A percentile compares a stretch with the other conserved stretches of the same genome.
These are phyloP conservation scores for Kryptolebias ocellatus DNA, from an alignment of 2,797 vertebrate species.

Conservation along the genomic window DNA sequence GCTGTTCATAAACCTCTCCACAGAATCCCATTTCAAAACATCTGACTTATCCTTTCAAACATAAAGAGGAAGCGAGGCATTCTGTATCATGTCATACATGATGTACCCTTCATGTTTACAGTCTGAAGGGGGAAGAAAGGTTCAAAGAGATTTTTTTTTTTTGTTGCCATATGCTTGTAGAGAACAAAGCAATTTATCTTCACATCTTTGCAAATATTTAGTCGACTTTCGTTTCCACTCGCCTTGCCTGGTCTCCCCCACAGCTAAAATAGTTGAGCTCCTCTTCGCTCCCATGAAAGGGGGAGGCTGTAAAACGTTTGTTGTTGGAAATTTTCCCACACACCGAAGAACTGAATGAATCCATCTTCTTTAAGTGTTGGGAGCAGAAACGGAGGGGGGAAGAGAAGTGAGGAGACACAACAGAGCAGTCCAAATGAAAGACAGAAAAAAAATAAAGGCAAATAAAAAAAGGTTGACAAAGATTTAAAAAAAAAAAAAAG, in stretches of 20 bases:
- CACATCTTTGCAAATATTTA: conserved; percentile 52
- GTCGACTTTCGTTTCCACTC: conserved; percentile 45
- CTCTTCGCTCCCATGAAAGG: conserved; percentile 57
- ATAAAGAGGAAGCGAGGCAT: background rate
- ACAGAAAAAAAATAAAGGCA: conserved; percentile 2
- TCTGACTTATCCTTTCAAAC: too few relatives aligned
- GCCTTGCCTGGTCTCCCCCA: conserved; percentile 55
- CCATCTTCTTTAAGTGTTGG: conserved; percentile 58
- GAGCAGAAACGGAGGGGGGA: conserved; percentile 11
- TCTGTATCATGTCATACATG: conserved; percentile 1
- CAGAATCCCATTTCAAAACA: too few relatives aligned
- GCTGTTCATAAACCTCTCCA: too few relatives aligned
- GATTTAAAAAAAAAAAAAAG: conserved; percentile 52
- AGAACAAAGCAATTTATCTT: conserved; percentile 70
- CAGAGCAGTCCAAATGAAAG: conserved; percentile 29
- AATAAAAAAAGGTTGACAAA: conserved; percentile 49
- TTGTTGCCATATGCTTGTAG: conserved; percentile 39
- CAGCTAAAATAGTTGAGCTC: conserved; percentile 69
- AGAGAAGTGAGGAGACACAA: conserved; percentile 49
- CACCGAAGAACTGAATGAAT: conserved; percentile 62
- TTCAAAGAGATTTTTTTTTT: conserved; percentile 51
- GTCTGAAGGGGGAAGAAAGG: conserved; percentile 25
- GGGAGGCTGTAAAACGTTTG: conserved; percentile 60
- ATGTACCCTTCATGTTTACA: conserved; percentile 22
- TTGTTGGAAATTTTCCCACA: conserved; percentile 66